Conservation (phyloP, 2,888 invertebrate species). For the Pristionchus entomophagus region DNA sequence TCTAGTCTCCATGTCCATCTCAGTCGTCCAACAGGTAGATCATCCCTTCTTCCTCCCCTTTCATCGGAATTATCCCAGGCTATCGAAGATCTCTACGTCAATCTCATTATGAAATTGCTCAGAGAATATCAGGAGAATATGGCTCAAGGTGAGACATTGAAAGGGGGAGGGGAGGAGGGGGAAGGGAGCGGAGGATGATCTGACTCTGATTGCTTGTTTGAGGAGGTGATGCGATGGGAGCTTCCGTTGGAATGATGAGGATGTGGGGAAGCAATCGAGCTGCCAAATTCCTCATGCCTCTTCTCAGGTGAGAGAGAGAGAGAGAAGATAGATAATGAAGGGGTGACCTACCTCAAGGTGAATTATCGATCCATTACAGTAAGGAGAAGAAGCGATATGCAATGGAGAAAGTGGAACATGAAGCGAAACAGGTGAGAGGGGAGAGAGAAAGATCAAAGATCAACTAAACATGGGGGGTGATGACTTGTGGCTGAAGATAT, state of each 20-base stretch:
- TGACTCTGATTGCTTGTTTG: constrained; percentile 19
- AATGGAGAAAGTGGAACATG: constrained; percentile 73
- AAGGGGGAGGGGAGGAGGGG: too few relatives aligned
- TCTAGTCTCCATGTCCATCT: constrained; percentile 78
- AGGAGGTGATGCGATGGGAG: constrained; percentile 66
- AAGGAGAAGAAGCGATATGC: constrained; percentile 71
- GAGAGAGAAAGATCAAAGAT: constrained; percentile 15
- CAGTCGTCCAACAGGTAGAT: constrained; percentile 75
- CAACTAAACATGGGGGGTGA: too few relatives aligned
- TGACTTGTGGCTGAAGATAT: too few relatives aligned
- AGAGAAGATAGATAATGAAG: too few relatives aligned
- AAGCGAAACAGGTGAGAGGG: constrained; percentile 72
- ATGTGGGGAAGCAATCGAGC: constrained; percentile 73
- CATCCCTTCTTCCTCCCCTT: neutral
- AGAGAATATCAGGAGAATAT: constrained; percentile 74
- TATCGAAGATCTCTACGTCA: constrained; percentile 74
- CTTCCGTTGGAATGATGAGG: constrained; percentile 75
- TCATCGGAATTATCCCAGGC: constrained; percentile 52
- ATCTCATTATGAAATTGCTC: constrained; percentile 73
- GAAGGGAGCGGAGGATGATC: neutral
- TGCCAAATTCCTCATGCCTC: constrained; percentile 74
- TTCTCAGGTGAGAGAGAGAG: constrained; percentile 67
- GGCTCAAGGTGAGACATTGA: constrained; percentile 68
- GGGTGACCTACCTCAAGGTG: neutral
- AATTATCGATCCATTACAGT: constrained; percentile 52